Evolutionary conservation across 2,113 vertebrate genomes (phyloP).

Genomic region (Catagonus wagneri): DNA sequence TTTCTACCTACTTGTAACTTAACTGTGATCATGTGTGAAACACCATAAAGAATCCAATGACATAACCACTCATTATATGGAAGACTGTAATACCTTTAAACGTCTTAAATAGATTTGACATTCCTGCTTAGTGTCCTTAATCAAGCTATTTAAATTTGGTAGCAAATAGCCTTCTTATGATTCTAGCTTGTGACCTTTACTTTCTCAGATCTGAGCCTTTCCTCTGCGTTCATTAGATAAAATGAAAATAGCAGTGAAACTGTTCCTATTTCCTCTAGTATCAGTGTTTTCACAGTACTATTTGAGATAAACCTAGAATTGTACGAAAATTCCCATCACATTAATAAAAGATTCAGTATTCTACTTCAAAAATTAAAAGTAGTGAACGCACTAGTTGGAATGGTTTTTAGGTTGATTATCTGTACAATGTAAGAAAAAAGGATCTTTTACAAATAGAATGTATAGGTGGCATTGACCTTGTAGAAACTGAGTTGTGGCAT

Average conservation of each 20-base stretch:
- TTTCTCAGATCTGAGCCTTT: conserved; percentile 4
- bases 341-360: conserved; percentile 44
- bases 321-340: conserved; percentile 10
- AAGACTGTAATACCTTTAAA: conserved; percentile 29
- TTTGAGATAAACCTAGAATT: conserved; percentile 55
- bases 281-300: conserved; percentile 47
- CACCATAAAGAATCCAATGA: neutral
- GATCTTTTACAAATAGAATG: neutral
- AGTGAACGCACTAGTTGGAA: neutral
- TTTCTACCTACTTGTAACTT: conserved; percentile 78
- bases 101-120: conserved; percentile 54
- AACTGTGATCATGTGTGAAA: conserved; percentile 72
- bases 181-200: conserved; percentile 43
- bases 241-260: conserved; percentile 34
- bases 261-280: conserved; percentile 36
- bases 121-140: conserved; percentile 50
- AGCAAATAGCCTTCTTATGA: conserved; percentile 1
- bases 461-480: conserved; percentile 17
- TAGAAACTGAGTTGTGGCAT: neutral
- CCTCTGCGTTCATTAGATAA: conserved; percentile 67
- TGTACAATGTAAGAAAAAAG: conserved; percentile 15
- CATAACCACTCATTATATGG: conserved; percentile 52
- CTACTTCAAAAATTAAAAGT: conserved; percentile 21
- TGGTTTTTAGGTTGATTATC: conserved; percentile 30
- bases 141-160: conserved; percentile 59